Conservation (phyloP, 2,113 vertebrate genomes). For the Emydocephalus ijimae region DNA sequence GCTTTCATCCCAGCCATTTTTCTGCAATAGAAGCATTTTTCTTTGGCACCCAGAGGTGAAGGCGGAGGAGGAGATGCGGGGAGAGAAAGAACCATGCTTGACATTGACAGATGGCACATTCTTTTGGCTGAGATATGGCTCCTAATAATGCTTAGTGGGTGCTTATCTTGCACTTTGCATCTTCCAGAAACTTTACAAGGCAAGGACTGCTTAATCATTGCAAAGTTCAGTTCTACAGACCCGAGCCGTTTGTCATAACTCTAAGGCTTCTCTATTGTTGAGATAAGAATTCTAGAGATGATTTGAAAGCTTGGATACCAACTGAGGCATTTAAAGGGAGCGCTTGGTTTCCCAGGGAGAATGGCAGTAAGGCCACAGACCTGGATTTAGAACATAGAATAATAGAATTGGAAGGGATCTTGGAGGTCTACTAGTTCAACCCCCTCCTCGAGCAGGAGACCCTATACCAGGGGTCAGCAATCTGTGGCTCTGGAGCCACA, state of each 20-base stretch:
- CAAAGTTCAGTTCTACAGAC: constrained; percentile 4
- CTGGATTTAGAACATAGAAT: background rate
- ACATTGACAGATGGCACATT: constrained; percentile 14
- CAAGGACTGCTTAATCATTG: constrained; percentile 11
- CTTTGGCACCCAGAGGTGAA: background rate
- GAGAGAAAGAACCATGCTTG: background rate
- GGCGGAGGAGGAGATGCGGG: too few relatives aligned
- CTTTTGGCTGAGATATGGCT: background rate
- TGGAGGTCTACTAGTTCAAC: too few relatives aligned
- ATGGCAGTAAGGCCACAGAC: background rate
- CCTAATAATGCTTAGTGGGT: constrained; percentile 21
- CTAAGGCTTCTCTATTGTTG: background rate
- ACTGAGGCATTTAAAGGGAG: background rate
- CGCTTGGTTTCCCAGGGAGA: background rate
- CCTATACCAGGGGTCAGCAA: too few relatives aligned
- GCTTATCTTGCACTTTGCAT: constrained; percentile 27
- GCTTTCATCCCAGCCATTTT: background rate
- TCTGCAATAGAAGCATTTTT: background rate
- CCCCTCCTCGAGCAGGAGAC: too few relatives aligned
- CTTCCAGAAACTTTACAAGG: constrained; percentile 19
- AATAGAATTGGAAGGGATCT: background rate
- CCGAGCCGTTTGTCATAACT: constrained; percentile 4
- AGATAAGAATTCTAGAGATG: background rate
- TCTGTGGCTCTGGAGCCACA: too few relatives aligned
- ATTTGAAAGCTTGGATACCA: background rate